Base-by-base conservation (phyloP, 2,888 invertebrate genomes). In the Trissonchulus latispiculum region DNA sequence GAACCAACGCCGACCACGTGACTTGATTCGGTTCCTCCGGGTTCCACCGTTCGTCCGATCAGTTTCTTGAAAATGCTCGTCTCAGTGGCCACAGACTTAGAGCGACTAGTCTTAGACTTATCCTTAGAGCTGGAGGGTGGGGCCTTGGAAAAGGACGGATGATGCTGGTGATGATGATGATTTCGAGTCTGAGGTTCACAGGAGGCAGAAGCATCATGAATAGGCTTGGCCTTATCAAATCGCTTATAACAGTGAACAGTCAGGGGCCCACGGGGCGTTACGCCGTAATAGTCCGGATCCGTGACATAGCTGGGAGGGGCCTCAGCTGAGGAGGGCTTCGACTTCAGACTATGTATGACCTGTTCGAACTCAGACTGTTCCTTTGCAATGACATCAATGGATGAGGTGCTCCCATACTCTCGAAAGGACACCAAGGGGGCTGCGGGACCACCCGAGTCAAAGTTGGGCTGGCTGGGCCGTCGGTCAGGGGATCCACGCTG, bases 41-140 rank as follows among this genome's bases (percentile, higher is more conserved):
- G 23, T 8, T 48, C 48, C 8, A 8, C 48, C 8, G 48, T 23
- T 15, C 48, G 48, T 15, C 23, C 23, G 48, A 8, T 8, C 8
- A 68, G 35, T n/a, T 68, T 68, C 8, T 36, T 32, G 69, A 68
- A 68, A n/a, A 68, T 68, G 2, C 35, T 35, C n/a, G n/a, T n/a
- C 36, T 68, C 69, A 68, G 8, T 68, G 33, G 36, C 69, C 35
- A 36, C 33, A 3, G 69, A 68, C n/a, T 68, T 68, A 3, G 36
- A 33, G 8, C 69, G 69, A 33, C 69, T 36, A n/a, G 69, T 36
- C 36, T 68, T 68, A 2, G 69, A 68, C n/a, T 68, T 68, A 31
- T 68, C 69, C 36, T 68, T 68, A 23, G 8, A 15, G 48, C 48
- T 48, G 8, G 48, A 48, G 8, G 8, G 8, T 15, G 8, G 8